These are phyloP conservation scores for Antheraea mylitta DNA, from an alignment of 1,140 invertebrate species.

Conservation along the genomic window DNA sequence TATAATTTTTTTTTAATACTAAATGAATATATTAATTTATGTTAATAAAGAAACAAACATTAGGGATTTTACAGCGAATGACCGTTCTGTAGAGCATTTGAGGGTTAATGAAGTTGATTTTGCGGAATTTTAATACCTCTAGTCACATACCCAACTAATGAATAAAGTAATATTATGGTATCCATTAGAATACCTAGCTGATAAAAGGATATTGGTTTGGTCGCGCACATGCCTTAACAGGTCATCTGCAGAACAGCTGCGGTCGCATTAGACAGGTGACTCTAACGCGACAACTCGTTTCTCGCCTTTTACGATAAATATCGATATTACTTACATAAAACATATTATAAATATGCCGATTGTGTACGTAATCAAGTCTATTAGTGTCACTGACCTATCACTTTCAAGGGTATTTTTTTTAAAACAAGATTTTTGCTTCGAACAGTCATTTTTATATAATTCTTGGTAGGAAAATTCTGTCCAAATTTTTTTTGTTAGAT, in stretches of 20 bases:
- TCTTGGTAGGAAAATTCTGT: background rate
- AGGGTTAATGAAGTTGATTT: conserved; percentile 23
- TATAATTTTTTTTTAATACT: too few relatives aligned
- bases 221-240: conserved; percentile 30
- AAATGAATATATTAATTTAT: background rate
- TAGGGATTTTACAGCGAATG: conserved; percentile 2
- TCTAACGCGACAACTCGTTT: conserved; percentile 40
- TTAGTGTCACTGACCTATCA: conserved; percentile 42
- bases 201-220: conserved; percentile 27
- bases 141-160: conserved; percentile 20
- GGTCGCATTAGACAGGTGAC: conserved; percentile 61
- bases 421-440: background rate
- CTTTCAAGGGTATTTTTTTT: background rate
- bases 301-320: conserved; percentile 12
- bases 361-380: conserved; percentile 17
- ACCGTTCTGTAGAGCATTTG: background rate
- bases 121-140: conserved; percentile 15
- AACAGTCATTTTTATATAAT: background rate
- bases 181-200: conserved; percentile 28
- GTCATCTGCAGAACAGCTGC: conserved; percentile 52
- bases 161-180: conserved; percentile 27
- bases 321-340: background rate
- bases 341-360: conserved; percentile 4
- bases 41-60: background rate
- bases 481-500: too few relatives aligned